Base-by-base conservation (phyloP, 2,888 invertebrate species). In the Pristionchus mayeri region DNA sequence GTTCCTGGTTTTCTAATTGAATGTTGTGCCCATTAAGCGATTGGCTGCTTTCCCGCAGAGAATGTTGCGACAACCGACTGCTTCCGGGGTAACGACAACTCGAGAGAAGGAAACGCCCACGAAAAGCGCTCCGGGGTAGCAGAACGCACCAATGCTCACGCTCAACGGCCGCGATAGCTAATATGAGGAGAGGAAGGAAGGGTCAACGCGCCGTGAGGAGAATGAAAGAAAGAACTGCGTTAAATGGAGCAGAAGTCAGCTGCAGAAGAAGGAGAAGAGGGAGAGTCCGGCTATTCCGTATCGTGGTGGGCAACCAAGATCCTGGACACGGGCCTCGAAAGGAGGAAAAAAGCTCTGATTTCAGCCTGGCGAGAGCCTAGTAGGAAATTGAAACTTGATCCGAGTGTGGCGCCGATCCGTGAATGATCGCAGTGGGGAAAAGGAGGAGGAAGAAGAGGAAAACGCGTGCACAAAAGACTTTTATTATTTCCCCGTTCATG, bases 381-480 rank as follows among this genome's bases (percentile, higher is more conserved):
- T 63, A 63, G 63, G 63, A 34, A 57, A 24, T 57, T 44, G 63
- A 63, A 63, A 63, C 63, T 30, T 34, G 63, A 63, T 63, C 57
- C 63, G 21, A n/a, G n/a, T n/a, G n/a, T n/a, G n/a, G n/a, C 18
- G 60, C 63, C 63, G 63, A 63, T 63, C 63, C 63, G 63, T 63
- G 63, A 63, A 63, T 63, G 63, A 21, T 63, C 63, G 63, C 34
- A 34, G 34, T 13, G 13, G 7, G 34, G 21, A 63, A 34, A 34
- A 34, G 37, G 37, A 63, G 30, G 63, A 63, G 34, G 30, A 63
- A 34, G 63, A 63, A 21, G 30, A 13, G 63, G 34, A 63, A 63
- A 34, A 11, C 13, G 7, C 63, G 13, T 30, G 18, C 44, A 63
- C 63, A 63, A 63, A 63, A 63, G 63, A 63, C 34, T 63, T 63